Evolutionary conservation across 2,888 invertebrate species (phyloP).

Genomic region (Listrodromus nycthemerus): DNA sequence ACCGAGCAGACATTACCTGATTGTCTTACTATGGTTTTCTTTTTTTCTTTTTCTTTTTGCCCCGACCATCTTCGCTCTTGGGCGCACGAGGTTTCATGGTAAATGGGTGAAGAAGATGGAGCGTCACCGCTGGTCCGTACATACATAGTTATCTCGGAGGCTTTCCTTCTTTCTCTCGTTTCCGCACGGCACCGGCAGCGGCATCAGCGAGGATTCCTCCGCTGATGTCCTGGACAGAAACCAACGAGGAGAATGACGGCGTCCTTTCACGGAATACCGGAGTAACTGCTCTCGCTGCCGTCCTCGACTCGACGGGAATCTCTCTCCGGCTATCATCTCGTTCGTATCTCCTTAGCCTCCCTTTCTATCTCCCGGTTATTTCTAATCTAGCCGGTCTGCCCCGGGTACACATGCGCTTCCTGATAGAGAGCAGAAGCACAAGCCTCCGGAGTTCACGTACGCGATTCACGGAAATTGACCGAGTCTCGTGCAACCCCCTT

Average conservation of each 20-base stretch:
- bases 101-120: conserved; percentile 39
- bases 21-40: conserved; percentile 75
- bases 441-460: conserved; percentile 35
- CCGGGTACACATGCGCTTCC: conserved; percentile 1
- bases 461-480: conserved; percentile 32
- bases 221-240: conserved; percentile 35
- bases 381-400: conserved; percentile 30
- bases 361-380: conserved; percentile 24
- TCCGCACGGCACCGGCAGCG: conserved; percentile 24
- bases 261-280: conserved; percentile 72
- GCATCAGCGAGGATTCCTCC: conserved; percentile 39
- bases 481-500: conserved; percentile 12
- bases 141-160: conserved; percentile 48
- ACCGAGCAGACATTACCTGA: conserved; percentile 84
- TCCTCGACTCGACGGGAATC: not conserved
- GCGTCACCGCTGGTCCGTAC: conserved; percentile 58
- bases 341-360: conserved; percentile 26
- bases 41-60: conserved; percentile 14
- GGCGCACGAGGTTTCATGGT: conserved; percentile 44
- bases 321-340: conserved; percentile 35
- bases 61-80: conserved; percentile 55
- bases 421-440: not conserved
- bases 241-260: conserved; percentile 68
- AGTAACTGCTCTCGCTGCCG: conserved; percentile 64
- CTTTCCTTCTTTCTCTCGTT: conserved; percentile 42